Conservation (phyloP, 2,797 vertebrate genomes). For the Tarsius wallacei region DNA sequence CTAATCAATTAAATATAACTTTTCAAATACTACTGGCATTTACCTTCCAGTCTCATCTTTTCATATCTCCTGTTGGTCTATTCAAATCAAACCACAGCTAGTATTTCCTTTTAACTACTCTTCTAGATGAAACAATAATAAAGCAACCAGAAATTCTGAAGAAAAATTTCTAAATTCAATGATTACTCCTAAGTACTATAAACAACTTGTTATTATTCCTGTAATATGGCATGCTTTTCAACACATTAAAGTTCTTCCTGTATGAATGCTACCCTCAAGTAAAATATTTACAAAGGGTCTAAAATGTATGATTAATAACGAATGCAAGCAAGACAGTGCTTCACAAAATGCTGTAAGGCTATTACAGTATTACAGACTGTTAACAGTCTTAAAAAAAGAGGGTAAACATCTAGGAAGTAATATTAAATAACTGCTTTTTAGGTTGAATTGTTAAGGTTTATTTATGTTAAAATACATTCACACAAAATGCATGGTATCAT, state of each 20-base stretch:
- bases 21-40: conserved; percentile 20
- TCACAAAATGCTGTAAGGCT: conserved; percentile 55
- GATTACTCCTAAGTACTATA: conserved; percentile 36
- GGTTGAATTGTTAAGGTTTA: conserved; percentile 50
- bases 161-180: conserved; percentile 71
- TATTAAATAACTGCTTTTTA: conserved; percentile 65
- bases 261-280: conserved; percentile 46
- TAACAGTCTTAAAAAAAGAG: conserved; percentile 29
- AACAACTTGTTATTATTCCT: conserved; percentile 63
- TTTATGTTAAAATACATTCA: conserved; percentile 76
- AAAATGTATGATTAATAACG: conserved; percentile 70
- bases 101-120: conserved; percentile 30
- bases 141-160: conserved; percentile 52
- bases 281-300: conserved; percentile 64
- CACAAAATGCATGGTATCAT: conserved; percentile 79
- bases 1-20: conserved; percentile 37
- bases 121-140: conserved; percentile 54
- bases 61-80: conserved; percentile 50
- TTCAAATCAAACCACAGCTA: conserved; percentile 63
- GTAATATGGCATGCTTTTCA: conserved; percentile 70
- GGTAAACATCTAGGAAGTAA: conserved; percentile 16
- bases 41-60: conserved; percentile 49
- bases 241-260: conserved; percentile 64
- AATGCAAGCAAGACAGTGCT: conserved; percentile 57
- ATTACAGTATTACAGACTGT: neutral